Base-by-base conservation (phyloP, 53 echinoderm and acorn worm genomes). In the Holothuria scabra region DNA sequence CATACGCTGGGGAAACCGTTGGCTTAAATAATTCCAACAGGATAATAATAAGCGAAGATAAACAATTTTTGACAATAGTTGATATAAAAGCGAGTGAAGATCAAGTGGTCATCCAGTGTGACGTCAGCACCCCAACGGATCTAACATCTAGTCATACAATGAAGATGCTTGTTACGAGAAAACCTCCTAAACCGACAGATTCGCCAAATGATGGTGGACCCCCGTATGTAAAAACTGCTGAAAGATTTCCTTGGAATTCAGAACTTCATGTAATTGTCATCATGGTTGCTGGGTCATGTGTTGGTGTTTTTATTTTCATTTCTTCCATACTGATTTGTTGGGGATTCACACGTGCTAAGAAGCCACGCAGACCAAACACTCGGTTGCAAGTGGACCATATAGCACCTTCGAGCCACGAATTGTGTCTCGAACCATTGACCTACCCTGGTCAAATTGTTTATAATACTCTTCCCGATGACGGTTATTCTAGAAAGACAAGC, bases 261-360 rank as follows among this genome's bases (percentile, higher is more conserved):
- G 90, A 95, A 29, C 79, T 92, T 28, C 86, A 92, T 61, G 78
- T 95, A 48, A 74, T 95, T 46, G 90, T 92, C 52, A 78, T 92
- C 5, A 89, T 90, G 25, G 86, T 87, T 28, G 90, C 90, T 23
- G 95, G 95, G 20, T 90, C 92, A 1, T 84, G 90, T 4, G 90
- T 95, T 56, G 86, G 92, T 34, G 64, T 95, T 46, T 81, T 95
- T 16, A 84, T 92, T 16, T 57, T 88, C 38, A 84, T 90, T 31
- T 85, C 92, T 13, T 72, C 90, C 11, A 88, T 92, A 49, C 86
- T 92, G 88, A 92, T 88, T 12, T 90, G 92, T 66, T 95, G 95
- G 95, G 95, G 90, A 24, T 91, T 87, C 23, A 84, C 88, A 13
- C 60, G 60, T 2, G 79, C 85, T 44, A 85, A 90, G 67, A 89